Evolutionary conservation across 2,113 vertebrate species (phyloP), one percentile per base, ranked within the genome.

Genomic region (Vanacampus margaritifer): DNA sequence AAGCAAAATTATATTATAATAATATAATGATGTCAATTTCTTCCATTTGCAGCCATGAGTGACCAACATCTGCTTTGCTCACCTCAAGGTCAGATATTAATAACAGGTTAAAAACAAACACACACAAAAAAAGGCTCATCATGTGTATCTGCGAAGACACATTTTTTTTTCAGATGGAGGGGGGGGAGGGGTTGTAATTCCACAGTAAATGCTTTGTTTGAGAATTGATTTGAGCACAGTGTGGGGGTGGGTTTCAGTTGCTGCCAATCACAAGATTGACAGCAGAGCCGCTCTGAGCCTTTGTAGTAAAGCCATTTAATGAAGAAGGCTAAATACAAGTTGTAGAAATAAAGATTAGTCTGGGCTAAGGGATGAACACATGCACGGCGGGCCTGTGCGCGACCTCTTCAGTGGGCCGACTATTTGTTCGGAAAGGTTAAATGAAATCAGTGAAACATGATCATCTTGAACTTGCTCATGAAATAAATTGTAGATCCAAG

Each of bases 251-350:
- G 53, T 24, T 7, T 17, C 63, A 51, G 56, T 62, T 21, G 54
- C 54, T 75, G 79, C 65, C 77, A 83, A 78, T 81, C 81, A 79
- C 65, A 50, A 17, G 26, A 53, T 26, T 80, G 82, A 83, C 81
- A 76, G 53, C 56, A 70, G 69, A 71, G 83, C 79, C n/a, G n/a
- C n/a, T n/a, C 83, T 0, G 43, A 80, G 54, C 54, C 54, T 78
- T 69, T 68, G 61, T 65, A 78, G 72, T 67, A 81, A 88, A 88
- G 71, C 73, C 84, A 87, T 85, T 89, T 84, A 86, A 82, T 84
- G 67, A 74, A 72, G 48, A 28, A 56, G 71, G 73, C 58, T 76
- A 59, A 78, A 62, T 76, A 51, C 53, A 61, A 71, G 74, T 80
- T 56, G 74, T 46, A 78, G 69, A 67, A 82, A 78, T 73, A 73